Base-by-base conservation (phyloP, 2,888 invertebrate species). In the Lasiommata megera region DNA sequence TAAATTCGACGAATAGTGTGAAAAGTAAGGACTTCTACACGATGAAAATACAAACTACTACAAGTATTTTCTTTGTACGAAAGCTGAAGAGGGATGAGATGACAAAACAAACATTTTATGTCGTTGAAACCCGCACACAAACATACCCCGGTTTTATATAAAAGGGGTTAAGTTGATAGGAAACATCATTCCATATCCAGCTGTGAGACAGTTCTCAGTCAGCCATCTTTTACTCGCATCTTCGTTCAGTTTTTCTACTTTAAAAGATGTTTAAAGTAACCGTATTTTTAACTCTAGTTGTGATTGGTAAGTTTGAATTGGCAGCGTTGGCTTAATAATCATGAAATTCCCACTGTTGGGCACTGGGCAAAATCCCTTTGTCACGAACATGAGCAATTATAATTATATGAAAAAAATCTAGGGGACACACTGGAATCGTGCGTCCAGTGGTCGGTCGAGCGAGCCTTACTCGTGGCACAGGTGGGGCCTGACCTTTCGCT, bases 251-350 rank as follows among this genome's bases (percentile, higher is more conserved):
- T 11, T 41, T 46, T n/a, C 23, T 37, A 17, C 34, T 47, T n/a
- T n/a, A n/a, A n/a, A 72, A 65, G 65, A 88, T 88, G 88, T 76
- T 86, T 52, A 88, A 88, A 62, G 66, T 88, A 8, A 76, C 82
- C 0, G 82, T 82, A 1, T 69, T 88, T 0, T 71, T 87, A 12
- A 85, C 86, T 1, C 64, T 88, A n/a, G 71, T 88, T 77, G 75
- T 88, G 29, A 81, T 88, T 46, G 88, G 88, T 88, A 71, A 88
- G 87, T 79, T 41, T 23, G 2, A 23, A 23, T n/a, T n/a, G 5
- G 2, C 12, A n/a, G 6, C n/a, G 6, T 36, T n/a, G 6, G 2
- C 36, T 6, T 36, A 6, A n/a, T 36, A 2, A 23, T 23, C 23
- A 23, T 23, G 23, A 5, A 5, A 23, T 5, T 2, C 5, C 23